A percentile compares a stretch with the other conserved stretches of the same genome.
Conservation (phyloP, 2,888 invertebrate species). For the Pandemis heparana region DNA sequence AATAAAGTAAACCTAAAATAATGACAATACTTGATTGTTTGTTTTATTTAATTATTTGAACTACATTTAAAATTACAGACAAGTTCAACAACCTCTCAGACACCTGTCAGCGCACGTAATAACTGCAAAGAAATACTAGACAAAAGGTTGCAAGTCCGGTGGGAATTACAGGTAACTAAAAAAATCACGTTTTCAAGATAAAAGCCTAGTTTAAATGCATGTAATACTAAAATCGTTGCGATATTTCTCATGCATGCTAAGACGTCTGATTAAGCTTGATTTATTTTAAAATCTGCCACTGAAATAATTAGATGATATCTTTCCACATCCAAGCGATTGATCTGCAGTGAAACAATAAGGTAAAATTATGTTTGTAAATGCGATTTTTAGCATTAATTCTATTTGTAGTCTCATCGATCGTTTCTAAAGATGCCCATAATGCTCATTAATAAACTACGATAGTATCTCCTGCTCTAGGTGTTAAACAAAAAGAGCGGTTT, state of each 20-base stretch:
- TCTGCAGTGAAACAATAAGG: slow-evolving; percentile 63
- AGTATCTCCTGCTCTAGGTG: not conserved
- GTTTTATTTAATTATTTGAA: not conserved
- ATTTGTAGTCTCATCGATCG: not conserved
- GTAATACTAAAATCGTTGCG: slow-evolving; percentile 4
- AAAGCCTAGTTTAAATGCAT: slow-evolving; percentile 21
- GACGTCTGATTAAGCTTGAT: slow-evolving; percentile 34
- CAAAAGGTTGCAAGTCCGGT: slow-evolving; percentile 93
- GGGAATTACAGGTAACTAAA: slow-evolving; percentile 89
- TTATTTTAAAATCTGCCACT: slow-evolving; percentile 21
- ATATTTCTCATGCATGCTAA: slow-evolving; percentile 42
- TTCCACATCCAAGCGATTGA: slow-evolving; percentile 68
- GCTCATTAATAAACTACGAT: not conserved
- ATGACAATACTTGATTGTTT: not conserved
- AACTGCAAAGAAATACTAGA: slow-evolving; percentile 95
- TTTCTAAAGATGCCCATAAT: not conserved
- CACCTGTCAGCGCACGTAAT: slow-evolving; percentile 83
- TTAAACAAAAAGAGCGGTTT: too few relatives aligned
- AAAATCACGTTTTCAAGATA: slow-evolving; percentile 42
- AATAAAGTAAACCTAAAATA: not conserved
- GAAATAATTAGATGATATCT: slow-evolving; percentile 48
- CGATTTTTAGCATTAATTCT: slow-evolving; percentile 33
- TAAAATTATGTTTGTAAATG: slow-evolving; percentile 57
- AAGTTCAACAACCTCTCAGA: slow-evolving; percentile 90
- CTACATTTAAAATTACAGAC: slow-evolving; percentile 85